A percentile compares a stretch with the other conserved stretches of the same genome.
Evolutionary conservation across 2,113 vertebrate species (phyloP).

Genomic region (Scytalopus superciliaris): DNA sequence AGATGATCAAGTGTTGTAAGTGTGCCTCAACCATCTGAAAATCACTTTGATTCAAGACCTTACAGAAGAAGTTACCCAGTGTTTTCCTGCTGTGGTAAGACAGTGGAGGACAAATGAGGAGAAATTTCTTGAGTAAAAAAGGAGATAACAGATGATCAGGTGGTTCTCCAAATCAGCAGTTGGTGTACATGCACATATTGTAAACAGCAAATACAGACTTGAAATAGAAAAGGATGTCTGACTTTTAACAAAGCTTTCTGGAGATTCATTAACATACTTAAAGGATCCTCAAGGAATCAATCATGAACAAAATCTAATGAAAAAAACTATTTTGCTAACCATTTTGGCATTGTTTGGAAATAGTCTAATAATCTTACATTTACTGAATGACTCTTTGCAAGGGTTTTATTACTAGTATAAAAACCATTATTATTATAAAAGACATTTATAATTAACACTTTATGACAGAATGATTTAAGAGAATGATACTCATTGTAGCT

Average conservation of each 20-base stretch:
- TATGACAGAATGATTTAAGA: constrained; percentile 50
- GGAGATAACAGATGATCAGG: not conserved
- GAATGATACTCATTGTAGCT: constrained; percentile 59
- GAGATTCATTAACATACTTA: constrained; percentile 19
- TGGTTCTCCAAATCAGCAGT: not conserved
- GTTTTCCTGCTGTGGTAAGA: not conserved
- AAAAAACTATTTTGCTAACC: constrained; percentile 50
- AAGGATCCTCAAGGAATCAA: constrained; percentile 1
- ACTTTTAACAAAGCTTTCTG: constrained; percentile 11
- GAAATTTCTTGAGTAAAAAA: not conserved
- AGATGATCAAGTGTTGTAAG: not conserved
- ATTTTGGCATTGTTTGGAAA: constrained; percentile 52
- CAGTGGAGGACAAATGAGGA: not conserved
- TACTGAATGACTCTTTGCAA: constrained; percentile 39
- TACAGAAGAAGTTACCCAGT: not conserved
- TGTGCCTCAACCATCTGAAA: not conserved
- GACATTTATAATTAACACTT: constrained; percentile 56
- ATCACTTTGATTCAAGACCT: not conserved
- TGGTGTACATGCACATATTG: not conserved
- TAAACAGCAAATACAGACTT: not conserved
- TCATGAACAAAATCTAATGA: constrained; percentile 45
- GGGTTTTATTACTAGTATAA: constrained; percentile 19
- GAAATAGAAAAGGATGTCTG: not conserved
- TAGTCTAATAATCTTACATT: constrained; percentile 44
- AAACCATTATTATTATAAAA: constrained; percentile 44